phyloP scores from a whole-genome alignment of 1,140 invertebrate genomes.

The Dreissena polymorpha region DNA sequence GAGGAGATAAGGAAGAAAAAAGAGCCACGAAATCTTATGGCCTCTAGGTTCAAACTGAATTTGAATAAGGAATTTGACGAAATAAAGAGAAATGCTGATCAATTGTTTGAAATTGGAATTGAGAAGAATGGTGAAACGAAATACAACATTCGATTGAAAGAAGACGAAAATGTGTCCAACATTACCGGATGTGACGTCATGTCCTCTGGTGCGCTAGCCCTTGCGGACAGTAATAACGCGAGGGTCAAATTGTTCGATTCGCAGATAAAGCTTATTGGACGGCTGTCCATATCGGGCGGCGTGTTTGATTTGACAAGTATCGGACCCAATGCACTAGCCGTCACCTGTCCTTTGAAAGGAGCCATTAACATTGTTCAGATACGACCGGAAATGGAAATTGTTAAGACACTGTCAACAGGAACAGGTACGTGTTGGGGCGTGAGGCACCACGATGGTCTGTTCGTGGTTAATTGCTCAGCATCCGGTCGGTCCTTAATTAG shows the following conservation, averaged over 20 bases:
- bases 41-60: slow-evolving; percentile 29
- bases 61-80: slow-evolving; percentile 26
- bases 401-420: slow-evolving; percentile 27
- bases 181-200: slow-evolving; percentile 42
- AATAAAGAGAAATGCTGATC: slow-evolving; percentile 19
- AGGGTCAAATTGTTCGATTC: slow-evolving; percentile 45
- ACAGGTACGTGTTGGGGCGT: slow-evolving; percentile 44
- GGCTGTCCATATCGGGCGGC: slow-evolving; percentile 13
- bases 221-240: slow-evolving; percentile 38
- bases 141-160: slow-evolving; percentile 35
- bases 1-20: slow-evolving; percentile 9
- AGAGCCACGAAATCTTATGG: slow-evolving; percentile 39
- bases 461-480: slow-evolving; percentile 38
- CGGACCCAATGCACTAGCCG: slow-evolving; percentile 13
- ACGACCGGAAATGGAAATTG: slow-evolving; percentile 17
- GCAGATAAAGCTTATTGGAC: slow-evolving; percentile 14
- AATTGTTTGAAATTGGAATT: slow-evolving; percentile 42
- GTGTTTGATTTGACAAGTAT: slow-evolving; percentile 35
- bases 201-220: slow-evolving; percentile 16
- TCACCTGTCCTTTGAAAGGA: slow-evolving; percentile 33
- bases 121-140: slow-evolving; percentile 51
- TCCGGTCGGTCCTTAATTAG: slow-evolving; percentile 22
- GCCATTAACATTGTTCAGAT: slow-evolving; percentile 43
- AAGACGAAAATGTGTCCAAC: slow-evolving; percentile 33
- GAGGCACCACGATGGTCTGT: slow-evolving; percentile 19